Evolutionary conservation across 2,113 vertebrate genomes (phyloP).

Genomic region (Corythoichthys intestinalis): DNA sequence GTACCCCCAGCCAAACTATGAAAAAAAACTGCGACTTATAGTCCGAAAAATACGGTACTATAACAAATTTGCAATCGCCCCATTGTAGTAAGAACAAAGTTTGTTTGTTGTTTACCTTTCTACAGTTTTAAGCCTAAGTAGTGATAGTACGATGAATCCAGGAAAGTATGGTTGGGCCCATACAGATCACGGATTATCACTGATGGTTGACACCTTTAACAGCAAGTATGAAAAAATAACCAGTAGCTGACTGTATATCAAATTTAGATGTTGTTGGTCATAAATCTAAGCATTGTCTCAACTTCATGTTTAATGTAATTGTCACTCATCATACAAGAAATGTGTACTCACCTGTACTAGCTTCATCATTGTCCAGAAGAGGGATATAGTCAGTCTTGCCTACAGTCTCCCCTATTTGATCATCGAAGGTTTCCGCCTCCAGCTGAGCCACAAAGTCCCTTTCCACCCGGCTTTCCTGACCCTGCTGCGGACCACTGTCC

Average conservation of each 20-base stretch:
- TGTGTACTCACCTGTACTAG: constrained; percentile 56
- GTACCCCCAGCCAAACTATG: too few relatives aligned
- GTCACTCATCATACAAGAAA: not conserved
- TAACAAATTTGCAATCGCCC: too few relatives aligned
- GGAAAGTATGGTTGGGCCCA: too few relatives aligned
- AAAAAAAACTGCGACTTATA: too few relatives aligned
- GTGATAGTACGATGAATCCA: too few relatives aligned
- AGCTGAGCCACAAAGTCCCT: constrained; percentile 86
- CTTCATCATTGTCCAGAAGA: constrained; percentile 79
- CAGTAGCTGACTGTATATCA: not conserved
- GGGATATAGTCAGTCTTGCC: constrained; percentile 88
- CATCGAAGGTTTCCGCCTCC: constrained; percentile 86
- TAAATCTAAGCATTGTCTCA: not conserved
- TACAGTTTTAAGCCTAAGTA: not conserved
- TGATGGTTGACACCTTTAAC: too few relatives aligned
- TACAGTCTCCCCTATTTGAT: constrained; percentile 88
- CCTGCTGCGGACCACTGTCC: constrained; percentile 71
- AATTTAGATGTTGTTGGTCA: not conserved
- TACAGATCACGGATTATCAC: too few relatives aligned
- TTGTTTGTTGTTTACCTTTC: not conserved
- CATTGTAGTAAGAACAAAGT: not conserved
- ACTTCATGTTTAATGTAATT: not conserved
- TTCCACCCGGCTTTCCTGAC: constrained; percentile 78
- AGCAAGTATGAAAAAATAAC: too few relatives aligned
- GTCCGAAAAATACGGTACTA: too few relatives aligned